Conservation (phyloP, 2,797 vertebrate species). For the Spinus pinus region DNA sequence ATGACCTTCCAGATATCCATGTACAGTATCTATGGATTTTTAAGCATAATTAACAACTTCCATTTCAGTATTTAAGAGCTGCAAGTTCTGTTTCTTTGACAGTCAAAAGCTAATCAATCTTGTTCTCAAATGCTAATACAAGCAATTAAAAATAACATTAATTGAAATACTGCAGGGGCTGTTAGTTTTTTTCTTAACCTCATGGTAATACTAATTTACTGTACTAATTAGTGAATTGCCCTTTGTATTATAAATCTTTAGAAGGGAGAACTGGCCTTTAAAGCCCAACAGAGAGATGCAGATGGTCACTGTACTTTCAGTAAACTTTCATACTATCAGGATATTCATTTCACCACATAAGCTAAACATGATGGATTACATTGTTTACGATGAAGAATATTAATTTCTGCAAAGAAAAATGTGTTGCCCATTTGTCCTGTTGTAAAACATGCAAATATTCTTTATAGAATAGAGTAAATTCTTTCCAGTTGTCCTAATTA, state of each 20-base stretch:
- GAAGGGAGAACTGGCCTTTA: constrained; percentile 58
- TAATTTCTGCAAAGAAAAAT: constrained; percentile 63
- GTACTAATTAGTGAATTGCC: constrained; percentile 71
- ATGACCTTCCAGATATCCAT: constrained; percentile 69
- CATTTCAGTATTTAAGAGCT: constrained; percentile 66
- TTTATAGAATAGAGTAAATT: constrained; percentile 52
- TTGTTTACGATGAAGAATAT: constrained; percentile 64
- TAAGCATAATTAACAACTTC: constrained; percentile 74
- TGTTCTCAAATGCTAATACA: constrained; percentile 76
- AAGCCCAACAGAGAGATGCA: constrained; percentile 62
- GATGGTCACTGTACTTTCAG: constrained; percentile 32
- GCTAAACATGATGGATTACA: constrained; percentile 45
- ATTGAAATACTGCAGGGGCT: constrained; percentile 75
- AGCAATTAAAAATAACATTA: constrained; percentile 78
- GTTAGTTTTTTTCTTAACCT: constrained; percentile 69
- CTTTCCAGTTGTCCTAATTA: constrained; percentile 49
- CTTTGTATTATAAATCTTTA: constrained; percentile 71
- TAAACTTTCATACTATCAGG: neutral
- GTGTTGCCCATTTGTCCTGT: constrained; percentile 47
- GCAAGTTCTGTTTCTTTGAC: constrained; percentile 70
- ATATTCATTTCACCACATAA: constrained; percentile 51
- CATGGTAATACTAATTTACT: constrained; percentile 72
- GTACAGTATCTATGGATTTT: constrained; percentile 64
- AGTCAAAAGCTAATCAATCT: constrained; percentile 76
- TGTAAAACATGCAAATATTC: constrained; percentile 67